Base-by-base conservation (phyloP, 2,113 vertebrate species). In the Glareola pratincola region DNA sequence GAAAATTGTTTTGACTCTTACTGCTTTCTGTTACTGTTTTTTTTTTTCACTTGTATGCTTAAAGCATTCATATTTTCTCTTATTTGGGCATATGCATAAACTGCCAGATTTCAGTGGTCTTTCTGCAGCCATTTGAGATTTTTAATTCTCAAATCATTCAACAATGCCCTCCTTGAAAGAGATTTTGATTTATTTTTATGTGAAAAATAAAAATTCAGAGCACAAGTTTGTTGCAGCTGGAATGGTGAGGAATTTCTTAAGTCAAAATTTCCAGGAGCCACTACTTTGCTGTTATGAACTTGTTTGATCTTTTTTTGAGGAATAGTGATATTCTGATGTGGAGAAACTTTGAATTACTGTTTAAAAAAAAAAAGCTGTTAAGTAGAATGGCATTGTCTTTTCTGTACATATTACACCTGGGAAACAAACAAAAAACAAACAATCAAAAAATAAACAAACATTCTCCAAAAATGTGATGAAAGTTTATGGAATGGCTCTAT, bases 141-240 rank as follows among this genome's bases (percentile, higher is more conserved):
- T 88, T 89, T 37, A 71, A 68, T 73, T 86, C 53, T 83, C 57
- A 83, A 81, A 59, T 93, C 26, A 88, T 94, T 93, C 43, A 94
- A 89, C 36, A 89, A 9, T 43, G 9, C 64, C 74, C 89, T 96
- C 39, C 67, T 73, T 92, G 45, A 95, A 96, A 96, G 88, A 92
- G 76, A 91, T 86, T 37, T 97, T 95, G 75, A 62, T 96, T 97
- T 94, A 43, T 96, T 98, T 98, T 97, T 96, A 79, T 75, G 91
- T 95, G 79, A 87, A 94, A 94, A 79, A 62, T 87, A 92, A 97
- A 97, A 83, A 79, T 73, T 95, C 51, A 91, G 92, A 97, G 93
- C 92, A 97, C 96, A 95, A 75, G 68, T 95, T 97, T 96, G 53
- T 93, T 93, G 53, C 9, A 48, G 26, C 77, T 92, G 79, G 72